phyloP scores from a whole-genome alignment of 2,113 vertebrate genomes.

The Noturus placidus region DNA sequence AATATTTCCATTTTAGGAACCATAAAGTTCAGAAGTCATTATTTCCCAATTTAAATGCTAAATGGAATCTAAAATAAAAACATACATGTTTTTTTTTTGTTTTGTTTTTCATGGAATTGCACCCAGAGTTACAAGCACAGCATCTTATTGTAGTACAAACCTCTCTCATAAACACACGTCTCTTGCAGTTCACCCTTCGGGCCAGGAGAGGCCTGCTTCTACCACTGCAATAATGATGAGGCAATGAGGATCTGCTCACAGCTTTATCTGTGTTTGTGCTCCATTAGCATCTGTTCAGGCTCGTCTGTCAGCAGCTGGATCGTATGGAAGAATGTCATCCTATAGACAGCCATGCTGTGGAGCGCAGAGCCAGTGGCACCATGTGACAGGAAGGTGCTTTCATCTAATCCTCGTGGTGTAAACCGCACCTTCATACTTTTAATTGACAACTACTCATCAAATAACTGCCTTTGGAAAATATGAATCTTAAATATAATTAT shows the following conservation, averaged over 20 bases:
- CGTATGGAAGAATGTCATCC: slow-evolving; percentile 73
- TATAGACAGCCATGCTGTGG: slow-evolving; percentile 66
- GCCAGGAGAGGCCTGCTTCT: slow-evolving; percentile 35
- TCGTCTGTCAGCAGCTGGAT: slow-evolving; percentile 69
- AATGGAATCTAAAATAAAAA: background rate
- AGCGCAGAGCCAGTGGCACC: slow-evolving; percentile 59
- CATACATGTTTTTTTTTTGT: background rate
- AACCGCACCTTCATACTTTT: slow-evolving; percentile 74
- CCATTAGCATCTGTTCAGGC: slow-evolving; percentile 66
- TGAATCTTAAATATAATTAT: slow-evolving; percentile 43
- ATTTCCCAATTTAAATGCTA: background rate
- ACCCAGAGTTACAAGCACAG: background rate
- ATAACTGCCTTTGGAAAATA: slow-evolving; percentile 74
- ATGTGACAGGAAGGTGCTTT: slow-evolving; percentile 74
- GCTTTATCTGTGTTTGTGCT: slow-evolving; percentile 65
- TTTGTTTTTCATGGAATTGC: background rate
- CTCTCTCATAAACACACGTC: background rate
- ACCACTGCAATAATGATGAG: slow-evolving; percentile 40
- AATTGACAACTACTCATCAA: slow-evolving; percentile 80
- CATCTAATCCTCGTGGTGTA: slow-evolving; percentile 74
- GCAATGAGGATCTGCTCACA: slow-evolving; percentile 55
- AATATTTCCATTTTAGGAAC: background rate
- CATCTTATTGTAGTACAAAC: background rate
- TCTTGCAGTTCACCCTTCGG: background rate
- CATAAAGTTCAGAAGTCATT: background rate